A percentile compares a stretch with the other conserved stretches of the same genome.
These are phyloP conservation scores for Colostygia pectinataria DNA, from an alignment of 2,888 invertebrate genomes.

Conservation along the genomic window DNA sequence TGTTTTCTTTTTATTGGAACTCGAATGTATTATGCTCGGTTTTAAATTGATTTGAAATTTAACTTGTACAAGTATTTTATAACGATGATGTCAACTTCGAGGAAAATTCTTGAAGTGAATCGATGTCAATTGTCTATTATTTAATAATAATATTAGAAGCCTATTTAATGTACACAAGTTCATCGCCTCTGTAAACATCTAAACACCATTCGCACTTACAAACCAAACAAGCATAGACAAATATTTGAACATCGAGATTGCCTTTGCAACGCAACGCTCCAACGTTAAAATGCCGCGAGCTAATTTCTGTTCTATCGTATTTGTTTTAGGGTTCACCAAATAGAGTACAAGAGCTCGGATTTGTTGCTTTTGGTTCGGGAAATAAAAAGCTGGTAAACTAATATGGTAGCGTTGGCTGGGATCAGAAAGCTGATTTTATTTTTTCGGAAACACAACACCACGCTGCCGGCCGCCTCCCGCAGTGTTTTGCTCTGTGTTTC, in stretches of 20 bases:
- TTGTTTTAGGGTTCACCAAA: conserved; percentile 50
- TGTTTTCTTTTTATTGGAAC: conserved; percentile 66
- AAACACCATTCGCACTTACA: conserved; percentile 82
- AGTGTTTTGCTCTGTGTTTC: conserved; percentile 33
- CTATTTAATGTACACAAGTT: conserved; percentile 65
- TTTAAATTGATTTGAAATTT: conserved; percentile 42
- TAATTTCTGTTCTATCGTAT: conserved; percentile 55
- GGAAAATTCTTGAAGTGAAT: conserved; percentile 50
- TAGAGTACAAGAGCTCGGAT: conserved; percentile 29
- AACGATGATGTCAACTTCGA: conserved; percentile 36
- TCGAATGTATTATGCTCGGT: conserved; percentile 60
- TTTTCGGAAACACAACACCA: conserved; percentile 64
- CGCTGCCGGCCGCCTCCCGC: conserved; percentile 38
- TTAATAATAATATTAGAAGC: conserved; percentile 71
- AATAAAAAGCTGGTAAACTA: conserved; percentile 65
- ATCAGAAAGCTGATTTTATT: conserved; percentile 68
- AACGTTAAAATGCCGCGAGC: conserved; percentile 46
- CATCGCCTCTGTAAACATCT: conserved; percentile 77
- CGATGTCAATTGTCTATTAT: conserved; percentile 58
- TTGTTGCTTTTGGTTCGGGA: conserved; percentile 46
- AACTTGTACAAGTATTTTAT: conserved; percentile 18
- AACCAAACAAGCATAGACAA: conserved; percentile 77
- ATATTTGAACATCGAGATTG: conserved; percentile 76
- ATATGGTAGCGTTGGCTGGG: conserved; percentile 65
- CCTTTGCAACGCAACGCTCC: conserved; percentile 59